Conservation (phyloP, 2,888 invertebrate genomes). For the Apotomis capreana region DNA sequence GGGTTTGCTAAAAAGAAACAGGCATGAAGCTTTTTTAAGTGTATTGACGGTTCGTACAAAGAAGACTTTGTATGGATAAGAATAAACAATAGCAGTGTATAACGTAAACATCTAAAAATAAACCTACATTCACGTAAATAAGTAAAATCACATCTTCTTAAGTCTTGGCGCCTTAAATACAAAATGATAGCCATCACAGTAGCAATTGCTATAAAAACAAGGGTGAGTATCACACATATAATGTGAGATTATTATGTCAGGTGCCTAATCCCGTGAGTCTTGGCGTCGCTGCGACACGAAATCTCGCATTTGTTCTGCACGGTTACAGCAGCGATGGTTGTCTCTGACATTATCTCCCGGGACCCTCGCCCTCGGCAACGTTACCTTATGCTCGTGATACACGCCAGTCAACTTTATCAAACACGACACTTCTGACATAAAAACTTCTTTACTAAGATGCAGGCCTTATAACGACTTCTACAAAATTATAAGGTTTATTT, state of each 20-base stretch:
- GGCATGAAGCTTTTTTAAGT: not conserved
- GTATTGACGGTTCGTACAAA: not conserved
- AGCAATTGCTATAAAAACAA: slow-evolving; percentile 14
- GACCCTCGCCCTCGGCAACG: not conserved
- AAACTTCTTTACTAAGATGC: not conserved
- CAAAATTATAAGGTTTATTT: too few relatives aligned
- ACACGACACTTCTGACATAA: not conserved
- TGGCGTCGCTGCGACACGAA: slow-evolving; percentile 20
- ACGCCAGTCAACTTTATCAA: not conserved
- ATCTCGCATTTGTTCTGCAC: slow-evolving; percentile 37
- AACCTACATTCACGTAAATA: too few relatives aligned
- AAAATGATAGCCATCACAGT: not conserved
- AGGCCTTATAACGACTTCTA: too few relatives aligned
- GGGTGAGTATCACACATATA: slow-evolving; percentile 1
- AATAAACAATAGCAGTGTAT: not conserved
- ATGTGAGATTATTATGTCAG: slow-evolving; percentile 38
- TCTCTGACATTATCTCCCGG: slow-evolving; percentile 30
- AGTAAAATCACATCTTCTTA: too few relatives aligned
- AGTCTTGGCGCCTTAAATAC: too few relatives aligned
- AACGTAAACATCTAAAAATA: not conserved
- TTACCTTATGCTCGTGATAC: not conserved
- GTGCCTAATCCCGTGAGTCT: slow-evolving; percentile 29
- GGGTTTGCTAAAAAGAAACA: not conserved
- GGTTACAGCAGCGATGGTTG: slow-evolving; percentile 11
- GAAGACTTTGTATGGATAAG: not conserved